Conservation (phyloP, 2,113 vertebrate species). For the Microcebus jonahi region DNA sequence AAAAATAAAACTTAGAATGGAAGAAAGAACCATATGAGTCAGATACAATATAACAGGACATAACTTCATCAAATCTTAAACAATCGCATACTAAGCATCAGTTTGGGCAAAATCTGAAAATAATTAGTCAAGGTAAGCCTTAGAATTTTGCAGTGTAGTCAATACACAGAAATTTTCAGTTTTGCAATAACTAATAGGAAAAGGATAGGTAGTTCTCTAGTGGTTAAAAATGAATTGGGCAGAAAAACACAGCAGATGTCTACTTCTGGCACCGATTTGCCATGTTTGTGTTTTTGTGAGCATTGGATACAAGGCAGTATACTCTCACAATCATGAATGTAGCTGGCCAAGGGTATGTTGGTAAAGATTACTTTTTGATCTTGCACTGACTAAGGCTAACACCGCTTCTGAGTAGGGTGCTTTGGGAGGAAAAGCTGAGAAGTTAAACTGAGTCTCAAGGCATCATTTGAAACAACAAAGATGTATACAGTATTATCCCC, state of each 20-base stretch:
- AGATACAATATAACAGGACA: background rate
- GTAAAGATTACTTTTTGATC: background rate
- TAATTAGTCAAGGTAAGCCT: background rate
- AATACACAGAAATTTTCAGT: background rate
- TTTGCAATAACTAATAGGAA: background rate
- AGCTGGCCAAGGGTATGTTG: background rate
- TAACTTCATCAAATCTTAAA: background rate
- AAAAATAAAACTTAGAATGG: constrained; percentile 3
- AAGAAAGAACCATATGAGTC: background rate
- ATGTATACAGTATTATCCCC: background rate
- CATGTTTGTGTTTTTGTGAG: background rate
- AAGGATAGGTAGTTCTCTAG: background rate
- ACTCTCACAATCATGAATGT: background rate
- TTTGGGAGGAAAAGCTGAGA: background rate
- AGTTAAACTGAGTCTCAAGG: background rate
- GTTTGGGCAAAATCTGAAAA: constrained; percentile 3
- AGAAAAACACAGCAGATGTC: background rate
- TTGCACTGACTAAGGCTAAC: background rate
- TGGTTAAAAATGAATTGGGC: background rate
- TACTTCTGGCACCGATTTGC: background rate
- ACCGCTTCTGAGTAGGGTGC: background rate
- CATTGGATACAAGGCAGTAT: background rate
- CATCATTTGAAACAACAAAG: background rate
- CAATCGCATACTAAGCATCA: background rate
- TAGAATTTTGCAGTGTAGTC: background rate